Conservation (phyloP, 2,113 vertebrate genomes). For the Eclectus roratus region DNA sequence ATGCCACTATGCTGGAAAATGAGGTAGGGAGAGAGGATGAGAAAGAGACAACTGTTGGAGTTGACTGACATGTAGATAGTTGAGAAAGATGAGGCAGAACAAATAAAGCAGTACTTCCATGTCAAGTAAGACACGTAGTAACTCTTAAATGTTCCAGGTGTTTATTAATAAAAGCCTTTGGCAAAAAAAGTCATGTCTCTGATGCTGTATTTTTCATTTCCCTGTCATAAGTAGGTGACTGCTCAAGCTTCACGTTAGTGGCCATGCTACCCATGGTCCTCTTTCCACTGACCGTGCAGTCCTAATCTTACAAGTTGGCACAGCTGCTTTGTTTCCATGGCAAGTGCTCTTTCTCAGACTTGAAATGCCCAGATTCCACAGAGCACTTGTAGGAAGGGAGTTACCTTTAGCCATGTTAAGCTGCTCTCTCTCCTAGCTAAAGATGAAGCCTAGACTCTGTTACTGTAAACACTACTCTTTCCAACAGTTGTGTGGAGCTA, state of each 20-base stretch:
- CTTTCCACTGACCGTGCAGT: rapidly evolving
- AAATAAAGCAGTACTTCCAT: constrained; percentile 1
- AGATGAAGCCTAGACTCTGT: not conserved
- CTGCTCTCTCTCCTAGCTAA: not conserved
- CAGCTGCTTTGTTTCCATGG: not conserved
- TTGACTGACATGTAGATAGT: not conserved
- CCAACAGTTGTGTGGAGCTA: not conserved
- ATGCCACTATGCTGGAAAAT: not conserved
- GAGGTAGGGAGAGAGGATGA: not conserved
- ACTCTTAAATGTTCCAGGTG: constrained; percentile 44
- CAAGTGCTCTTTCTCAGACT: not conserved
- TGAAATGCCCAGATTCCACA: not conserved
- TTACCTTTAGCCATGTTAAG: not conserved
- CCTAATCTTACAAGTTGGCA: not conserved
- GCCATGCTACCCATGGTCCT: not conserved
- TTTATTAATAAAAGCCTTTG: constrained; percentile 70
- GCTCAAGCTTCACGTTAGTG: not conserved
- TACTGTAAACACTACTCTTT: not conserved
- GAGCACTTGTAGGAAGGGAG: not conserved
- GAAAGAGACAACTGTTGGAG: not conserved
- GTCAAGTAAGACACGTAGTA: not conserved
- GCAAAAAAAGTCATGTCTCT: not conserved
- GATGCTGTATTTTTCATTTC: not conserved
- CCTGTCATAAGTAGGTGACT: not conserved
- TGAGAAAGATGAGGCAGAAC: not conserved